Percentiles rank a stretch among this genome's conserved stretches.
Conservation (phyloP, 2,888 invertebrate species). For the Drosophila falleni region DNA sequence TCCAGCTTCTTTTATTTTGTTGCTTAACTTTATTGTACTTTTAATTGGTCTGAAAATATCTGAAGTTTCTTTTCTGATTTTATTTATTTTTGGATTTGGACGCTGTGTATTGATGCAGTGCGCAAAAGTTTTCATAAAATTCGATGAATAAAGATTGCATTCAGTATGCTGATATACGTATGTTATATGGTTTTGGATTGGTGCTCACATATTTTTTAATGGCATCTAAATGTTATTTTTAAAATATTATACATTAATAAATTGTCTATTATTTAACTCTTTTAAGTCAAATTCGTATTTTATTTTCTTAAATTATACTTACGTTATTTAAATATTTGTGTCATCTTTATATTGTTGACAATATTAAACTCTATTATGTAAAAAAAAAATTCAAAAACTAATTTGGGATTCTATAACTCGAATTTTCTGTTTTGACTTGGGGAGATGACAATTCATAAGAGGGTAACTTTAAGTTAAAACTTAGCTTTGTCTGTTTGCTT, state of each 20-base stretch:
- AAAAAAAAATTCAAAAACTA: no score
- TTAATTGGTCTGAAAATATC: constrained; percentile 65
- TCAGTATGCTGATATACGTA: neutral
- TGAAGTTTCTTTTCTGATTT: constrained; percentile 51
- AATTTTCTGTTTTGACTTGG: no score
- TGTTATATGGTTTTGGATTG: neutral
- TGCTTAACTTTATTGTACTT: constrained; percentile 62
- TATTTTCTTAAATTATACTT: no score
- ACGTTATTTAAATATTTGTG: no score
- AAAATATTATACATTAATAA: no score
- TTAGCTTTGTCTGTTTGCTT: neutral
- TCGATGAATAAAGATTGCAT: constrained; percentile 2
- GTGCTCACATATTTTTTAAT: neutral
- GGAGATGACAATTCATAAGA: neutral
- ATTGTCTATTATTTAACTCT: no score
- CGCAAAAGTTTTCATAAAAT: constrained; percentile 22
- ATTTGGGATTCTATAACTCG: no score
- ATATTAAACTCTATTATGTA: no score
- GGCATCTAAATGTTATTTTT: neutral
- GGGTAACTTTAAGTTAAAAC: neutral
- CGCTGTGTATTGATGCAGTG: constrained; percentile 35
- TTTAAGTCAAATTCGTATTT: no score
- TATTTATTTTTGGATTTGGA: constrained; percentile 31
- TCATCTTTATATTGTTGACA: no score
- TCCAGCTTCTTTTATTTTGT: constrained; percentile 25